phyloP scores from a whole-genome alignment of 2,797 vertebrate genomes.

The Dryobates pubescens region DNA sequence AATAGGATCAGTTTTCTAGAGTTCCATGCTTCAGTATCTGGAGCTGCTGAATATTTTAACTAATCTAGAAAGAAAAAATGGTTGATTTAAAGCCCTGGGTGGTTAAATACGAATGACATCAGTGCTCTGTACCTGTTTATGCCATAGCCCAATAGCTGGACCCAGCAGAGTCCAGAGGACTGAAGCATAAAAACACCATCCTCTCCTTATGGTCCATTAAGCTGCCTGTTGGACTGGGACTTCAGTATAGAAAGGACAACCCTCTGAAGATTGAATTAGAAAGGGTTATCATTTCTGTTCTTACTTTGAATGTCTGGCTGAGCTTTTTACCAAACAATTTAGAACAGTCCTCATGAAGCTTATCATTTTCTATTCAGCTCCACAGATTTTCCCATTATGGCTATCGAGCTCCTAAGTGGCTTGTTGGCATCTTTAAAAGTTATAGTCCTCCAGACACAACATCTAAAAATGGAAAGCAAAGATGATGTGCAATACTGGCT shows the following conservation, averaged over 20 bases:
- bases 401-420: constrained; percentile 61
- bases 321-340: constrained; percentile 14
- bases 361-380: constrained; percentile 61
- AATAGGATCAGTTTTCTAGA: background rate
- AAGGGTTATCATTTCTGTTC: background rate
- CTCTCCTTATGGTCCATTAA: background rate
- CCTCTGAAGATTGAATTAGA: background rate
- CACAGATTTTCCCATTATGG: constrained; percentile 58
- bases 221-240: background rate
- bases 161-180: background rate
- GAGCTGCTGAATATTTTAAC: background rate
- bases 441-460: constrained; percentile 50
- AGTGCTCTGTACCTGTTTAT: background rate
- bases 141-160: background rate
- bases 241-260: background rate
- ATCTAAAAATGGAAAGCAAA: constrained; percentile 61
- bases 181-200: background rate
- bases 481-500: constrained; percentile 38
- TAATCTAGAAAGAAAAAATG: background rate
- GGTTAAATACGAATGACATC: background rate
- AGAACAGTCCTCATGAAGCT: constrained; percentile 49
- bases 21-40: background rate
- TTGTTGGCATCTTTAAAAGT: constrained; percentile 69
- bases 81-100: background rate
- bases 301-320: constrained; percentile 15